Percentiles rank a stretch among this genome's conserved stretches.
These are phyloP conservation scores for Oxytorus armatus DNA, from an alignment of 2,888 invertebrate species.

Conservation along the genomic window DNA sequence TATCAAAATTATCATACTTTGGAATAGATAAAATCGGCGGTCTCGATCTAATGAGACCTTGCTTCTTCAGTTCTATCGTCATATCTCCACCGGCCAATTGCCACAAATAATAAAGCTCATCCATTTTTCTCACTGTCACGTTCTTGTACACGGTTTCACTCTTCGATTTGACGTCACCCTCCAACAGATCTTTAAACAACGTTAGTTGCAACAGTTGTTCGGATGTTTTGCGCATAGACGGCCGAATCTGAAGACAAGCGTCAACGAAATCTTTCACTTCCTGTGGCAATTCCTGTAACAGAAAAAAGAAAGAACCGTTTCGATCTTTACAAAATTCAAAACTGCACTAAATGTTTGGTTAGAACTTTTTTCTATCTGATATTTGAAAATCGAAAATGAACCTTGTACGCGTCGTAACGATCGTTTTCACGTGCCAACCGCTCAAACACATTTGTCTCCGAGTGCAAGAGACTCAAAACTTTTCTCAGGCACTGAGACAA, in stretches of 20 bases:
- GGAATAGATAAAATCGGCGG: conserved; percentile 93
- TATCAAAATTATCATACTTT: conserved; percentile 85
- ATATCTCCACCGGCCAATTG: conserved; percentile 98
- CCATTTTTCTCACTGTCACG: conserved; percentile 86
- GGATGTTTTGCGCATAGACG: conserved; percentile 88
- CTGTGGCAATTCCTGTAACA: conserved; percentile 81
- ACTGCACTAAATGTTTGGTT: no score
- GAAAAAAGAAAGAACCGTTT: no score
- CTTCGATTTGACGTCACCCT: conserved; percentile 74
- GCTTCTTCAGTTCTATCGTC: conserved; percentile 94
- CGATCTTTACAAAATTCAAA: neutral
- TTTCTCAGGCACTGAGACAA: conserved; percentile 91
- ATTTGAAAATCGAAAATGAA: conserved; percentile 74
- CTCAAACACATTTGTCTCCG: conserved; percentile 87
- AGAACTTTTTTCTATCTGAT: neutral
- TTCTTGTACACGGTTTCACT: conserved; percentile 84
- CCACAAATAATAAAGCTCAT: conserved; percentile 97
- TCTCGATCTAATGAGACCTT: conserved; percentile 94
- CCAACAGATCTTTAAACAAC: conserved; percentile 85
- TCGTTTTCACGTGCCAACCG: conserved; percentile 93
- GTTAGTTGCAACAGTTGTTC: conserved; percentile 86
- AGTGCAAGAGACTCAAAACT: conserved; percentile 90
- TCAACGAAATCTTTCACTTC: conserved; percentile 88
- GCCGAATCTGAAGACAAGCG: conserved; percentile 89
- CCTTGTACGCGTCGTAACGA: conserved; percentile 88